Base-by-base conservation (phyloP, 2,797 vertebrate species). In the Lophius americanus region DNA sequence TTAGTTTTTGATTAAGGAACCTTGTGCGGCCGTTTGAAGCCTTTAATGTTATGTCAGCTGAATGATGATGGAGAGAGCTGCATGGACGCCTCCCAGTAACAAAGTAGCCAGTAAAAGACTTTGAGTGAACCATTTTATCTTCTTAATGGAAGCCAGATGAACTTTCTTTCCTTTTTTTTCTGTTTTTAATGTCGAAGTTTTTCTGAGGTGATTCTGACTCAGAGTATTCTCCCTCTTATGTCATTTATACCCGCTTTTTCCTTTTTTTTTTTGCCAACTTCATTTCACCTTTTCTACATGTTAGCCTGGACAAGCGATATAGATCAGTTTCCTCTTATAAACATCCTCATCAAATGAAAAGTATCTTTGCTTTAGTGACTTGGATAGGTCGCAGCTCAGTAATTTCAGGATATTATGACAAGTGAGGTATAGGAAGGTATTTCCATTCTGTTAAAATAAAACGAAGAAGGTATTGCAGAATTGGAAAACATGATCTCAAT, bases 1-100 rank as follows among this genome's bases (percentile, higher is more conserved):
- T 99, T 99, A 98, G 96, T 96, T 98, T 97, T 96, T 98, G 98
- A 99, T 98, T 97, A 98, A 98, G 95, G 95, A 94, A 95, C 92
- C 94, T 93, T 88, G 94, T 86, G 83, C 88, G 94, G 94, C 94
- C 93, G 85, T 96, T 96, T 94, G 95, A 95, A 95, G 95, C 94
- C 95, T 98, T 97, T 98, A 95, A 97, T 98, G 96, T 96, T 95
- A 92, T 96, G 96, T 97, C 96, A 96, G 96, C 95, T 93, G 95
- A 94, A 95, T 92, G 87, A 95, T 98, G 96, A 98, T 98, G 95
- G 96, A 98, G 95, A 94, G 95, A 94, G 93, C 93, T 84, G 90
- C 85, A 83, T 90, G 92, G 95, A 95, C 92, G 95, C 96, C 96
- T 97, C 96, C 96, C 94, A 91, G 93, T 94, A 95, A 97, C 95